Conservation (phyloP, 2,797 vertebrate genomes). For the Florisuga fusca region DNA sequence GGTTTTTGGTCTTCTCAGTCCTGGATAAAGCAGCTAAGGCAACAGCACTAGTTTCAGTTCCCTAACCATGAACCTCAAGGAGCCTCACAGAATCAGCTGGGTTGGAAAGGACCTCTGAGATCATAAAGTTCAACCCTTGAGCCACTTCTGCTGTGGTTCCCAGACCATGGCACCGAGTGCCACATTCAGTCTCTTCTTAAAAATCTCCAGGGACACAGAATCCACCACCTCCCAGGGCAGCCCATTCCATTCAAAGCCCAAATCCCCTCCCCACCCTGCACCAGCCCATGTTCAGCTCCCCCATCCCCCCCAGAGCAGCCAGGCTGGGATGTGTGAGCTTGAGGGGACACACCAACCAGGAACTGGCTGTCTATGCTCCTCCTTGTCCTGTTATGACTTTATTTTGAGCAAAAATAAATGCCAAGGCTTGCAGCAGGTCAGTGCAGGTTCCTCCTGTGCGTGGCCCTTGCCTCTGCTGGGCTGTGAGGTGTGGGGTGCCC, state of each 20-base stretch:
- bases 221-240: too few relatives aligned
- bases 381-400: background rate
- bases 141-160: too few relatives aligned
- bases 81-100: background rate
- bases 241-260: too few relatives aligned
- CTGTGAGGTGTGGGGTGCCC: background rate
- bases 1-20: background rate
- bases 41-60: background rate
- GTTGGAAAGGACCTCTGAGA: too few relatives aligned
- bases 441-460: fast-evolving
- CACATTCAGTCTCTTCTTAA: too few relatives aligned
- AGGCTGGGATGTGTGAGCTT: fast-evolving
- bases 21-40: background rate
- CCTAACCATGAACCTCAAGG: background rate
- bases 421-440: background rate
- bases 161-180: too few relatives aligned
- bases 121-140: too few relatives aligned
- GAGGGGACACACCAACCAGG: background rate
- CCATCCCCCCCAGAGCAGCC: fast-evolving
- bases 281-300: background rate
- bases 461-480: background rate
- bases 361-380: background rate
- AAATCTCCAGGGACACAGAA: too few relatives aligned
- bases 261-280: too few relatives aligned
- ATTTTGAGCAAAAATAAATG: background rate